phyloP scores from a whole-genome alignment of 1,140 invertebrate species.

The Papilio dardanus region DNA sequence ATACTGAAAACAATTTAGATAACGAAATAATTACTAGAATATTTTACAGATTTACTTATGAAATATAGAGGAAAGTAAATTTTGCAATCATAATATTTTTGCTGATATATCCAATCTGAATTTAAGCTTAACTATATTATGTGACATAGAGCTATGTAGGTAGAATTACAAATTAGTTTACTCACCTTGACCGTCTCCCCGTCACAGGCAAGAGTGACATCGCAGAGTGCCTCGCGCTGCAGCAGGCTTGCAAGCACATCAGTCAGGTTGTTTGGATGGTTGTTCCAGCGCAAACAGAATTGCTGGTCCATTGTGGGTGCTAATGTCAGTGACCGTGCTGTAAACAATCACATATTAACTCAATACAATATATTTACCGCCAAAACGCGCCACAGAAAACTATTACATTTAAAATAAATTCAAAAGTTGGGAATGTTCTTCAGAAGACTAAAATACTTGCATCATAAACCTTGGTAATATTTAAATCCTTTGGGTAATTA shows the following conservation, averaged over 20 bases:
- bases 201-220: constrained; percentile 96
- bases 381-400: constrained; percentile 10
- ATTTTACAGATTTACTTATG: not conserved
- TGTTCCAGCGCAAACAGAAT: constrained; percentile 97
- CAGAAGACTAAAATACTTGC: constrained; percentile 52
- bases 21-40: not conserved
- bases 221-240: constrained; percentile 93
- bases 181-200: constrained; percentile 92
- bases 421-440: constrained; percentile 39
- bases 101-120: not conserved
- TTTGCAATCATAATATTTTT: too few species aligned
- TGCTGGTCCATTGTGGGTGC: constrained; percentile 93
- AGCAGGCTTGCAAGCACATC: constrained; percentile 93
- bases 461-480: constrained; percentile 44
- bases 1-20: not conserved
- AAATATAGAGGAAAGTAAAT: not conserved
- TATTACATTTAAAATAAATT: constrained; percentile 41
- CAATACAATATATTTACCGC: constrained; percentile 31
- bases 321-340: constrained; percentile 82
- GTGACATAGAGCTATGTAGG: not conserved
- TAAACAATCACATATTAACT: constrained; percentile 57
- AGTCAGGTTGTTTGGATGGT: constrained; percentile 94
- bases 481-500: constrained; percentile 58
- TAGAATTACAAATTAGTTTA: not conserved
- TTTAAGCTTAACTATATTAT: not conserved